Evolutionary conservation across 2,888 invertebrate species (phyloP).

Genomic region (Punctoribates punctum): DNA sequence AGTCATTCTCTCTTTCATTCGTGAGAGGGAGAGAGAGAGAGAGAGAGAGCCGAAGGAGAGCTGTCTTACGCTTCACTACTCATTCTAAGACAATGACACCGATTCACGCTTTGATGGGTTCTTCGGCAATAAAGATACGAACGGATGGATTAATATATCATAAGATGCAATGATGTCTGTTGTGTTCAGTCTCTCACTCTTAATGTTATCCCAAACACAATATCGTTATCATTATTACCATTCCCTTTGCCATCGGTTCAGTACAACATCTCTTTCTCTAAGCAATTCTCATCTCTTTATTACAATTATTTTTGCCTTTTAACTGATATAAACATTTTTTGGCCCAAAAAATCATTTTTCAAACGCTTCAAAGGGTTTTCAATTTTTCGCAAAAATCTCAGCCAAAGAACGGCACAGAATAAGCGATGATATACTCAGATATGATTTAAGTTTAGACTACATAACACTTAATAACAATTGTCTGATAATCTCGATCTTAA

Average conservation of each 20-base stretch:
- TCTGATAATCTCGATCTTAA: neutral
- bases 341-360: neutral
- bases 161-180: neutral
- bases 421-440: too few relatives aligned
- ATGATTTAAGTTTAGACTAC: too few relatives aligned
- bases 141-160: constrained; percentile 28
- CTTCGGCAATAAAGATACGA: constrained; percentile 33
- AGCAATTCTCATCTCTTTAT: neutral
- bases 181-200: too few relatives aligned
- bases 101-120: constrained; percentile 23
- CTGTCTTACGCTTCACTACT: constrained; percentile 5
- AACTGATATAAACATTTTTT: neutral
- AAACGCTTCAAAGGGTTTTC: neutral
- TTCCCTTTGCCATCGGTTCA: neutral
- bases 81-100: constrained; percentile 26
- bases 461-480: too few relatives aligned
- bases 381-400: neutral
- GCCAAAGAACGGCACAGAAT: too few relatives aligned
- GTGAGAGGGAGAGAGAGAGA: neutral
- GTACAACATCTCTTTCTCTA: too few relatives aligned
- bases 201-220: constrained; percentile 5
- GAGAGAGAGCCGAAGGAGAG: neutral
- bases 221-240: neutral
- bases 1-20: neutral
- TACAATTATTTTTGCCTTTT: neutral